A percentile compares a stretch with the other conserved stretches of the same genome.
phyloP scores from a whole-genome alignment of 2,797 vertebrate genomes.

The Muraenolepis orangiensis region DNA sequence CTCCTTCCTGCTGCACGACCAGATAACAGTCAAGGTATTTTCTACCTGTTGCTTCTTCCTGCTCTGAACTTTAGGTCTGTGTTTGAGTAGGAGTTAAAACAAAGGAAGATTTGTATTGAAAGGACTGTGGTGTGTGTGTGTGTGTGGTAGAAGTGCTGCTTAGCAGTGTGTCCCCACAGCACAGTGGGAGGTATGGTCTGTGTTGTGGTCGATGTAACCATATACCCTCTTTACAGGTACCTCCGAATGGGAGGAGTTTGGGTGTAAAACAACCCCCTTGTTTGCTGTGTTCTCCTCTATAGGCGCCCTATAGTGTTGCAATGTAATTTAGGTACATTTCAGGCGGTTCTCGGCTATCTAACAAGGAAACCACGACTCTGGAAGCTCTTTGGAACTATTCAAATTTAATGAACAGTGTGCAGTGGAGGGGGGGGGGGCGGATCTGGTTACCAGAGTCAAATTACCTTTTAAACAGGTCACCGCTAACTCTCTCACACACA shows the following conservation, averaged over 20 bases:
- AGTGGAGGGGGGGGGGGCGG: conserved; percentile 47
- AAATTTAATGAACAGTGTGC: conserved; percentile 76
- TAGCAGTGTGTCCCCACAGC: background rate
- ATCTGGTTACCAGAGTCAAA: conserved; percentile 74
- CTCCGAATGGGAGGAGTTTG: background rate
- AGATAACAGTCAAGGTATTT: conserved; percentile 59
- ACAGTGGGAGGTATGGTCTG: background rate
- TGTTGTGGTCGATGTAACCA: background rate
- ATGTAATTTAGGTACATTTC: background rate
- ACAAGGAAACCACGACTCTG: background rate
- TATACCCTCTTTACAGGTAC: background rate
- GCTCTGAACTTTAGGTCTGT: background rate
- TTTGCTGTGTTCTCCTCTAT: background rate
- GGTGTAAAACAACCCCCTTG: background rate
- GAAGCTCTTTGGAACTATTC: conserved; percentile 55
- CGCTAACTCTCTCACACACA: conserved; percentile 19
- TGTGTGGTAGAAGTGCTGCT: background rate
- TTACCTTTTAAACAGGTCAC: conserved; percentile 59
- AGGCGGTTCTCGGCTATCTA: background rate
- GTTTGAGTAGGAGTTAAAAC: background rate
- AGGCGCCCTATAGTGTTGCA: background rate
- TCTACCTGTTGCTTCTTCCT: background rate
- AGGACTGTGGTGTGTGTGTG: no score
- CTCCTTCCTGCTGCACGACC: background rate
- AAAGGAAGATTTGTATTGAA: background rate